phyloP scores from a whole-genome alignment of 2,113 vertebrate genomes.

The Rhabdornis inornatus region DNA sequence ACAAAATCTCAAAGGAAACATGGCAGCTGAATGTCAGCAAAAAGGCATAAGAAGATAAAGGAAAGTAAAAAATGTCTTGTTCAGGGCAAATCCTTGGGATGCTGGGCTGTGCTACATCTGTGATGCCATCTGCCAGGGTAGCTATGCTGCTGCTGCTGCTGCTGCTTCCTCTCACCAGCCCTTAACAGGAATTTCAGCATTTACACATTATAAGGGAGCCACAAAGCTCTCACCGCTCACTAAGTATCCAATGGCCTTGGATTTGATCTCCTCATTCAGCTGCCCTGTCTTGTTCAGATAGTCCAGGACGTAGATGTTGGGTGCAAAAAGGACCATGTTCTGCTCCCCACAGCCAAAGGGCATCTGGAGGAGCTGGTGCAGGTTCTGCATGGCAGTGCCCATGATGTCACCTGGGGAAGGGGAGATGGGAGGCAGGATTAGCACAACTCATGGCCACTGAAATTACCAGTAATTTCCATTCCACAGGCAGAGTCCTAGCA shows the following conservation, averaged over 20 bases:
- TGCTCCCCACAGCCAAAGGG: constrained; percentile 91
- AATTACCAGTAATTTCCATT: neutral
- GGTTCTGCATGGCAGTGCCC: constrained; percentile 80
- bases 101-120: neutral
- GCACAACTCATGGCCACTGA: neutral
- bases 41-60: neutral
- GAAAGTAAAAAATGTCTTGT: neutral
- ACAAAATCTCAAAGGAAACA: neutral
- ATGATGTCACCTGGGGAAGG: constrained; percentile 81
- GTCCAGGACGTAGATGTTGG: constrained; percentile 86
- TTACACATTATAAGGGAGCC: neutral
- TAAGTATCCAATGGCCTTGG: constrained; percentile 77
- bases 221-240: constrained; percentile 74
- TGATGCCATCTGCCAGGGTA: neutral
- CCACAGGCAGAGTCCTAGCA: neutral
- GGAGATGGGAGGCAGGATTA: neutral
- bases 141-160: neutral
- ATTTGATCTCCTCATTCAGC: constrained; percentile 70
- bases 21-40: neutral
- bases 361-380: constrained; percentile 82
- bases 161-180: neutral
- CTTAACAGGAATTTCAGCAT: neutral
- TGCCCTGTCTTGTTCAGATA: constrained; percentile 84
- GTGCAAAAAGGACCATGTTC: constrained; percentile 86
- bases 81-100: neutral